Evolutionary conservation across 2,888 invertebrate species (phyloP), one percentile per base, ranked within the genome.

Genomic region (Andrena hattorfiana): DNA sequence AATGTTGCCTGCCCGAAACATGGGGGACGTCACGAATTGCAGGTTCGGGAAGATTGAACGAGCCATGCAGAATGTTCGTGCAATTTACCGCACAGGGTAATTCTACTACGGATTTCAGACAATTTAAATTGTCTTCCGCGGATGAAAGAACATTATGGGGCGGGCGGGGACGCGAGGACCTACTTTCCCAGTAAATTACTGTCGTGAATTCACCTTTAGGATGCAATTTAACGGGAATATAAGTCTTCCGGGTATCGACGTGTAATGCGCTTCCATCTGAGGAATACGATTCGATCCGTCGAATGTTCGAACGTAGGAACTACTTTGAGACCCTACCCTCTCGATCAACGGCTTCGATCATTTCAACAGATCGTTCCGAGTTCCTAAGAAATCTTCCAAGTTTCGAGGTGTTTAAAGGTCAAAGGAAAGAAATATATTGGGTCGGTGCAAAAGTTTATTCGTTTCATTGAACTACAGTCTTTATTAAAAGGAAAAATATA

Each of bases 101-200:
- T 77, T 85, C 77, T 26, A 51, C 70, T 42, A 74, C 66, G 84
- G 75, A 77, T 84, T 81, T 81, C 81, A 72, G 81, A 84, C 85
- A 84, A 84, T 84, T 85, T 84, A 85, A 84, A 85, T 85, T 77
- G 77, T 77, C 75, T 81, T 71, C 64, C 42, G 71, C 81, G 81
- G 81, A 81, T 84, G 84, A 84, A 81, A 78, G 84, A 81, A 84
- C 84, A 85, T 85, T 84, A 85, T 64, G 73, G 67, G 59, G n/a
- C 23, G 54, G 54, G 51, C 13, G 13, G 75, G 73, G 42, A 54
- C 60, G 32, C 56, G 69, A 48, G 77, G 62, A 81, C 56, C 81
- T 60, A 81, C 69, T 84, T 81, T 75, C 77, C 67, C 51, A 8
- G 69, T 78, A 81, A 85, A 84, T 85, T 83, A 83, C 84, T 71